These are phyloP conservation scores for Luscinia luscinia DNA, from an alignment of 2,797 vertebrate genomes.

Conservation along the genomic window DNA sequence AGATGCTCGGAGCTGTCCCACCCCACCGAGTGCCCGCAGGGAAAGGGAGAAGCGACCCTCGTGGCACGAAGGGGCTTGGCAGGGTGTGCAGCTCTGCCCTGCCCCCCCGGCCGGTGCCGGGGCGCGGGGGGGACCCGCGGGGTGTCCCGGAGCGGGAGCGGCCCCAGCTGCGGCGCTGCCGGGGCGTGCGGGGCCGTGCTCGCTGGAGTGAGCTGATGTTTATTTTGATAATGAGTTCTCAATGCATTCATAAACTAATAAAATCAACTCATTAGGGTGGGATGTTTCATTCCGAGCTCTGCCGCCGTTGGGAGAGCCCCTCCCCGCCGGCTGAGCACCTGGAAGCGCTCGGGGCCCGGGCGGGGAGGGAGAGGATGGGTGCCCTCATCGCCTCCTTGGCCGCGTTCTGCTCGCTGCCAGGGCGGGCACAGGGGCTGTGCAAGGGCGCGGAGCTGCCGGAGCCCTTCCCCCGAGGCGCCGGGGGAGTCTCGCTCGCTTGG, in stretches of 20 bases:
- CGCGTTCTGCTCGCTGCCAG: accelerated
- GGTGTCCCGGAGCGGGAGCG: accelerated
- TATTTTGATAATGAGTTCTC: slow-evolving; percentile 80
- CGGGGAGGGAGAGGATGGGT: neutral
- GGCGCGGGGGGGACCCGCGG: neutral
- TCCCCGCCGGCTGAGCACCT: slow-evolving; percentile 11
- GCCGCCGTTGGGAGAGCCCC: slow-evolving; percentile 60
- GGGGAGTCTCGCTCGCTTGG: slow-evolving; percentile 38
- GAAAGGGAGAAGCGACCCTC: neutral
- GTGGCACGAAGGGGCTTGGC: neutral
- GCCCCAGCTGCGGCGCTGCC: slow-evolving; percentile 3
- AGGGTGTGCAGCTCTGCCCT: neutral
- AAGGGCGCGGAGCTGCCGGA: neutral
- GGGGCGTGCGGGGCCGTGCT: neutral
- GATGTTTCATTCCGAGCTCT: slow-evolving; percentile 74
- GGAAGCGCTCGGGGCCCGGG: neutral
- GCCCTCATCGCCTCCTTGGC: neutral
- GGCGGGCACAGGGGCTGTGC: neutral
- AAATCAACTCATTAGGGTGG: slow-evolving; percentile 81
- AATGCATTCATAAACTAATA: slow-evolving; percentile 77
- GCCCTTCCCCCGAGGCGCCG: slow-evolving; percentile 6
- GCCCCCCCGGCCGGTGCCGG: accelerated
- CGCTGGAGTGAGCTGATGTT: slow-evolving; percentile 73
- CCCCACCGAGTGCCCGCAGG: neutral
- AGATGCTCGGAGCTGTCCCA: neutral